These are phyloP conservation scores for human (Homo sapiens) DNA, from an alignment of 2,113 vertebrate genomes.

Conservation along the genomic window GRCh38 chr12:27564001-27564500, in stretches of 20 bases:
- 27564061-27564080: too few relatives aligned
- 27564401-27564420: constrained; percentile 29
- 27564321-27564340: not conserved
- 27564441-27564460: constrained; percentile 16
- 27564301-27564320: not conserved
- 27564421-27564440: not conserved
- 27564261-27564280: not conserved
- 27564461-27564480: not conserved
- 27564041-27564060: too few relatives aligned
- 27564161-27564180: too few relatives aligned
- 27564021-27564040: too few relatives aligned
- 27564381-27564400: not conserved
- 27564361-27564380: constrained; percentile 33
- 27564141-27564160: too few relatives aligned
- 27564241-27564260: not conserved
- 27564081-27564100: too few relatives aligned
- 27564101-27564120: too few relatives aligned
- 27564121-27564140: too few relatives aligned
- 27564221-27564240: not conserved
- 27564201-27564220: not conserved
- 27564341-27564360: not conserved
- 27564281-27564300: constrained; percentile 5
- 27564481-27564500: not conserved
- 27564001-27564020: too few relatives aligned
- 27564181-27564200: not conserved